phyloP scores from a whole-genome alignment of 2,888 invertebrate genomes.

The Nephrotoma flavescens region DNA sequence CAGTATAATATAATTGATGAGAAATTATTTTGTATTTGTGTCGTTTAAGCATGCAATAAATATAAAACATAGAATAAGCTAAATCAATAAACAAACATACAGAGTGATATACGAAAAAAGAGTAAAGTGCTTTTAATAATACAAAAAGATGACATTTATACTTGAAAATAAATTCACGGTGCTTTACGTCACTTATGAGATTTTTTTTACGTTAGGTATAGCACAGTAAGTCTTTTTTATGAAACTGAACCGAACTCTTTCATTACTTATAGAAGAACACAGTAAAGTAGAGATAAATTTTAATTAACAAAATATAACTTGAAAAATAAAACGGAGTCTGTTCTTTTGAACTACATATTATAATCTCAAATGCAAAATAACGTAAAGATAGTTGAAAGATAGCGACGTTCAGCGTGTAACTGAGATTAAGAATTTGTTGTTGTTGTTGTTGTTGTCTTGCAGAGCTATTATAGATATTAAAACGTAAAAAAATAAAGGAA shows the following conservation, averaged over 20 bases:
- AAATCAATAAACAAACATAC: not conserved
- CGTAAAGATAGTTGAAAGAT: not conserved
- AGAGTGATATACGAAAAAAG: too few species aligned
- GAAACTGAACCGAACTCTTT: too few species aligned
- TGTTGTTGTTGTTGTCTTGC: not conserved
- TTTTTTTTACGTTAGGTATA: too few species aligned
- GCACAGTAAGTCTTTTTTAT: too few species aligned
- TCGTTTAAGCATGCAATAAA: not conserved
- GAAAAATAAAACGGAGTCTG: not conserved
- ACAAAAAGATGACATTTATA: too few species aligned
- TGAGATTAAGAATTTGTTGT: not conserved
- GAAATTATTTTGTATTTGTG: not conserved
- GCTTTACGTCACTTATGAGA: too few species aligned
- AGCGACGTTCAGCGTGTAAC: not conserved
- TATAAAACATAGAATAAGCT: not conserved
- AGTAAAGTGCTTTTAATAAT: too few species aligned
- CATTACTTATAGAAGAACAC: not conserved
- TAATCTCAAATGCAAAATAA: not conserved
- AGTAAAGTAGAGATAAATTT: not conserved
- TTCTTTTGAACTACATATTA: not conserved
- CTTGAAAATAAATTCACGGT: too few species aligned
- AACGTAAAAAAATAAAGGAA: not conserved
- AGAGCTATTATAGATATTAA: not conserved
- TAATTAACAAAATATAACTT: not conserved
- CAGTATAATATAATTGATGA: not conserved